These are phyloP conservation scores for Cathartes aura DNA, from an alignment of 2,113 vertebrate species.

Conservation along the genomic window DNA sequence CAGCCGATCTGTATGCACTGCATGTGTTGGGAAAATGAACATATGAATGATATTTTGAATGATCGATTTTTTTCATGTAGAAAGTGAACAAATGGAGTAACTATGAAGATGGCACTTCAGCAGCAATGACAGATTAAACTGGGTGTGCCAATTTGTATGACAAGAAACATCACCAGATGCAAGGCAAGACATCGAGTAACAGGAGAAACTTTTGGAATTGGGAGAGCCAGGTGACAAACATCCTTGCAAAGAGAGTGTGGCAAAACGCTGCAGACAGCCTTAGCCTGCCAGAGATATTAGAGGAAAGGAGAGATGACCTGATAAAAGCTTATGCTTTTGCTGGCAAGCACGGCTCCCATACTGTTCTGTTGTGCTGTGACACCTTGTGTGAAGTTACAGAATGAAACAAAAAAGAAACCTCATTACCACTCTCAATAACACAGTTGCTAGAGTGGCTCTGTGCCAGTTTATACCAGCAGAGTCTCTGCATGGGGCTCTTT, in stretches of 20 bases:
- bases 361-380: neutral
- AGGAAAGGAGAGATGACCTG: neutral
- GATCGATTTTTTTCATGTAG: neutral
- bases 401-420: neutral
- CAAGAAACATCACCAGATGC: neutral
- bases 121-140: neutral
- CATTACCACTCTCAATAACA: neutral
- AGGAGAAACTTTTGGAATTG: neutral
- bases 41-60: neutral
- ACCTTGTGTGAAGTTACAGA: neutral
- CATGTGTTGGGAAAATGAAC: neutral
- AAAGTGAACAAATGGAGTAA: neutral
- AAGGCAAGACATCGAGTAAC: neutral
- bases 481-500: neutral
- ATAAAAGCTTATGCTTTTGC: neutral
- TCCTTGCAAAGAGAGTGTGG: neutral
- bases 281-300: neutral
- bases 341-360: neutral
- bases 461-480: neutral
- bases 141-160: neutral
- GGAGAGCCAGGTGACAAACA: neutral
- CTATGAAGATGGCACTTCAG: neutral
- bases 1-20: neutral
- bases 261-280: neutral
- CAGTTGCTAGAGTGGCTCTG: neutral